These are phyloP conservation scores for Leptothorax acervorum DNA, from an alignment of 2,888 invertebrate genomes.

Conservation along the genomic window DNA sequence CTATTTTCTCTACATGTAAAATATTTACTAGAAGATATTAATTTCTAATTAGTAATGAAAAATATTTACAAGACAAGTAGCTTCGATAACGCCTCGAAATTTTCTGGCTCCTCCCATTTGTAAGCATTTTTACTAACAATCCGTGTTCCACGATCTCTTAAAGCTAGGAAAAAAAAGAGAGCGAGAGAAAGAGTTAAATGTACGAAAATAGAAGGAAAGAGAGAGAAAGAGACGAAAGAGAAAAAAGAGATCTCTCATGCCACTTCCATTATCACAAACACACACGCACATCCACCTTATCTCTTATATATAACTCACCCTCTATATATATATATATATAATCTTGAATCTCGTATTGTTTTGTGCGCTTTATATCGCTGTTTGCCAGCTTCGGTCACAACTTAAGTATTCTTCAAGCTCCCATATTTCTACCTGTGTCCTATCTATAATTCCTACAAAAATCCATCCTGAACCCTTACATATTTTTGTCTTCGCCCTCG, in stretches of 20 bases:
- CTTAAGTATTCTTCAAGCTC: conserved; percentile 75
- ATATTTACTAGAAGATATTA: background rate
- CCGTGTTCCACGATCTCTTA: conserved; percentile 47
- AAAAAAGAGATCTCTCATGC: conserved; percentile 61
- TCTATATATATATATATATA: conserved; percentile 65
- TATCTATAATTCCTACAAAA: conserved; percentile 21
- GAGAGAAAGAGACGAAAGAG: conserved; percentile 44
- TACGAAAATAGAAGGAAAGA: conserved; percentile 42
- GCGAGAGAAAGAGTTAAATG: conserved; percentile 42
- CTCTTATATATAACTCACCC: conserved; percentile 61
- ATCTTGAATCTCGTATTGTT: conserved; percentile 78
- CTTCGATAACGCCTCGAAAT: conserved; percentile 63
- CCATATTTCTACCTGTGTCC: conserved; percentile 55
- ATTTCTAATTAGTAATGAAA: background rate
- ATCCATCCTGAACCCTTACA: background rate
- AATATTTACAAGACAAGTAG: background rate
- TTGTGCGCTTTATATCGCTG: conserved; percentile 81
- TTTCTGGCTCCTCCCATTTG: conserved; percentile 52
- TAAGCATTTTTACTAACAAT: conserved; percentile 55
- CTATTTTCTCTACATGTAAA: background rate
- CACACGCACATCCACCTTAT: conserved; percentile 68
- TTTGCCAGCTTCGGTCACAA: conserved; percentile 82
- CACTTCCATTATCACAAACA: conserved; percentile 61
- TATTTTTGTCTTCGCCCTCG: background rate
- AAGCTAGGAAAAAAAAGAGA: conserved; percentile 46